Evolutionary conservation across 1,140 invertebrate species (phyloP).

Genomic region (Anoplolepis gracilipes): DNA sequence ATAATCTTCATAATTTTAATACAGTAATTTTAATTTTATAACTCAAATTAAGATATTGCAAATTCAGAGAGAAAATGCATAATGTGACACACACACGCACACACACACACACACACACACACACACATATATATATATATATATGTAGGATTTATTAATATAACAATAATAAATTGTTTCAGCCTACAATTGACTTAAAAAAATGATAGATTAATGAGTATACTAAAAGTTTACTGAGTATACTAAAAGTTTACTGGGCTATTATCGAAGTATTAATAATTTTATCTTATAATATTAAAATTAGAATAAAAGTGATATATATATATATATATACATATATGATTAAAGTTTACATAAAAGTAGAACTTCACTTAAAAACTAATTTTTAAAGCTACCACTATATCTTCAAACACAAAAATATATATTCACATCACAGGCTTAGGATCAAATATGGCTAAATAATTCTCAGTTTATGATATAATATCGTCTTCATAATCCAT

Average conservation of each 20-base stretch:
- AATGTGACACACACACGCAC: no score
- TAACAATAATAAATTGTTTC: background rate
- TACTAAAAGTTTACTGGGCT: background rate
- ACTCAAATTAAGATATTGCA: background rate
- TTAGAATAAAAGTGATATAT: background rate
- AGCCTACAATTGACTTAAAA: background rate
- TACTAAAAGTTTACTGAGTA: background rate
- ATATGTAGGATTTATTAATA: background rate
- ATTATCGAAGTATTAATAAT: background rate
- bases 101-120: no score
- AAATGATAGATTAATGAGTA: background rate
- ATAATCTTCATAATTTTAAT: background rate
- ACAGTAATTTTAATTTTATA: background rate
- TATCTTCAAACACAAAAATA: background rate
- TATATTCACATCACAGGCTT: slow-evolving; percentile 12
- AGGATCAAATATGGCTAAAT: background rate
- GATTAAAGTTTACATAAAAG: background rate
- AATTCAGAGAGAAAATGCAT: slow-evolving; percentile 2
- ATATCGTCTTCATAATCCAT: background rate
- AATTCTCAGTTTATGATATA: background rate
- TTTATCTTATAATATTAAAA: slow-evolving; percentile 5
- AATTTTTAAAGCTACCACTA: background rate
- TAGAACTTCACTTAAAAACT: no score
- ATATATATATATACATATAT: background rate
- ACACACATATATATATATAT: background rate